phyloP scores from a whole-genome alignment of 2,888 invertebrate species.

The Heliothis peltigera region DNA sequence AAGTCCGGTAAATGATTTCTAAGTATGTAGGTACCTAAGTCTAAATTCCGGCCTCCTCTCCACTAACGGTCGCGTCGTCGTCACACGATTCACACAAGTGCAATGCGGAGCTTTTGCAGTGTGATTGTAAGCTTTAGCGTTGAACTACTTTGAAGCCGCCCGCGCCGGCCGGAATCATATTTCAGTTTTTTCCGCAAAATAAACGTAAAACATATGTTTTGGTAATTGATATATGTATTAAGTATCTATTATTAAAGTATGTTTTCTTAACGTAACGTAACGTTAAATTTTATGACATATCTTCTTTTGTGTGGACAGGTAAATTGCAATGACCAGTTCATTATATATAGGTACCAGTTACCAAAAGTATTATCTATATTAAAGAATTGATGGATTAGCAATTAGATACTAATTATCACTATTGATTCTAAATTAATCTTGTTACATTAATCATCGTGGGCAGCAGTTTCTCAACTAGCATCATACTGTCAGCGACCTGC shows the following conservation, averaged over 20 bases:
- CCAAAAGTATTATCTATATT: neutral
- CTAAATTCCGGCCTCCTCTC: neutral
- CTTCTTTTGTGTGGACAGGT: too few species aligned
- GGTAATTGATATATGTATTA: too few species aligned
- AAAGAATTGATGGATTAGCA: neutral
- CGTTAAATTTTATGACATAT: too few species aligned
- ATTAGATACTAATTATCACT: neutral
- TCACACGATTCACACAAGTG: neutral
- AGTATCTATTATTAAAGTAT: too few species aligned
- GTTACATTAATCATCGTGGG: slow-evolving; percentile 6
- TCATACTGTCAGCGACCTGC: slow-evolving; percentile 71
- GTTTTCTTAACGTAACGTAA: too few species aligned
- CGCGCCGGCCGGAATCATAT: slow-evolving; percentile 6
- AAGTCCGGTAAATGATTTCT: neutral
- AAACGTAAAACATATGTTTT: neutral
- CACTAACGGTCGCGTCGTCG: too few species aligned
- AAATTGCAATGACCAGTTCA: too few species aligned
- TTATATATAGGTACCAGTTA: too few species aligned
- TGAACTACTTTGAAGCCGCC: slow-evolving; percentile 34
- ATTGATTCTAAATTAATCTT: neutral
- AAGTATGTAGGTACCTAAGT: neutral
- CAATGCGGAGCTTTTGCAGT: slow-evolving; percentile 19
- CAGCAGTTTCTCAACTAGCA: slow-evolving; percentile 14
- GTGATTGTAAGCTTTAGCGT: slow-evolving; percentile 26
- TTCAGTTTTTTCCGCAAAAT: slow-evolving; percentile 1